A percentile compares a stretch with the other conserved stretches of the same genome.
These are phyloP conservation scores for Chalcis sispes DNA, from an alignment of 2,888 invertebrate species.

Conservation along the genomic window DNA sequence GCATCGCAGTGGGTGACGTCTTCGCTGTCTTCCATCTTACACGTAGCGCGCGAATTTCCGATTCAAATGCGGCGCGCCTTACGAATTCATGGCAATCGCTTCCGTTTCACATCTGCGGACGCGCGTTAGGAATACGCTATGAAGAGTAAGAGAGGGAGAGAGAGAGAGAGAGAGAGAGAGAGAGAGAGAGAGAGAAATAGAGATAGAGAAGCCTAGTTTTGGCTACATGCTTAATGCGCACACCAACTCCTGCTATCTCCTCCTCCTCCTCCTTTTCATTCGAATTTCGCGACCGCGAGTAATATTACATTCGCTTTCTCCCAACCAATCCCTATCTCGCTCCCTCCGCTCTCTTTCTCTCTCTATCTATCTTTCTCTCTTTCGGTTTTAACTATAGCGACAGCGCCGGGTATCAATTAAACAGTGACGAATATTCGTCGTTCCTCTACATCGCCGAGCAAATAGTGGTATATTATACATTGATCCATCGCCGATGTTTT, in stretches of 20 bases:
- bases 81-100: conserved; percentile 55
- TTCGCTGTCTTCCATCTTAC: conserved; percentile 11
- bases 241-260: neutral
- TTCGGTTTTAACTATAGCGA: too few relatives aligned
- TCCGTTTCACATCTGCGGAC: conserved; percentile 53
- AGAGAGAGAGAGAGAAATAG: too few relatives aligned
- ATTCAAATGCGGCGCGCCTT: conserved; percentile 45
- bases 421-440: conserved; percentile 14
- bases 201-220: neutral
- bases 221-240: conserved; percentile 44
- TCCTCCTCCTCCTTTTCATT: conserved; percentile 12
- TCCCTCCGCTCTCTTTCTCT: too few relatives aligned
- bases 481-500: too few relatives aligned
- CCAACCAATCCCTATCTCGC: too few relatives aligned
- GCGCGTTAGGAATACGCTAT: conserved; percentile 50
- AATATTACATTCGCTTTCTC: conserved; percentile 49
- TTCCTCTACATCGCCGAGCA: too few relatives aligned
- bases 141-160: too few relatives aligned
- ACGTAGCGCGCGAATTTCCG: conserved; percentile 32
- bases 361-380: too few relatives aligned
- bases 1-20: conserved; percentile 1
- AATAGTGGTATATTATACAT: too few relatives aligned
- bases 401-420: conserved; percentile 26
- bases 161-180: too few relatives aligned
- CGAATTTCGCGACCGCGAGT: conserved; percentile 35